Base-by-base conservation (phyloP, 2,113 vertebrate genomes). In the Takifugu bimaculatus region DNA sequence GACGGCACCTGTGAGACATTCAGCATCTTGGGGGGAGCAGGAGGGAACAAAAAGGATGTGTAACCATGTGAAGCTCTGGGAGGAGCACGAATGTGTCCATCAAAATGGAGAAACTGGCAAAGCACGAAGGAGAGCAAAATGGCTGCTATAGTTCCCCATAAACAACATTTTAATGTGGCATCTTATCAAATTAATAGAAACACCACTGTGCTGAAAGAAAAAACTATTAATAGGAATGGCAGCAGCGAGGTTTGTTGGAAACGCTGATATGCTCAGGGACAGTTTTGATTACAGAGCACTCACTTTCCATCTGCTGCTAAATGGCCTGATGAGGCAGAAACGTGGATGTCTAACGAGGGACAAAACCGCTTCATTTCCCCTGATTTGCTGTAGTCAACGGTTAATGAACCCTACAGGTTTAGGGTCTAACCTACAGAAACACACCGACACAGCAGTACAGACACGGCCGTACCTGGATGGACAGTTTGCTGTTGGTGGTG, bases 381-480 rank as follows among this genome's bases (percentile, higher is more conserved):
- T 25, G 26, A 53, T 25, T 57, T 25, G 43, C 26, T 27, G 20
- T 2, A 59, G 47, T 27, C 1, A 28, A 27, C n/a, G 26, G 32
- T 39, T n/a, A 51, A 9, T 13, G 55, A 25, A 49, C 12, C 57
- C 12, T 10, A 15, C 13, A 48, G 35, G 35, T 39, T 39, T 9
- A 39, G 35, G 35, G 1, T 39, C 35, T 39, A 48, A 48, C 25
- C 48, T n/a, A 15, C 14, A n/a, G n/a, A 49, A 20, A 20, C 56
- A 14, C 60, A 39, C 42, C 20, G 4, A 48, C 49, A 42, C 42
- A 10, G 27, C 13, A 54, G 15, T 6, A n/a, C n/a, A n/a, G 45
- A 20, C 94, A 32, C 2, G 0, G 25, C 52, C 14, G 9, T 87
- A 99, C 97, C 95, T 98, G 93, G 68, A 96, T 90, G 12, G 91